These are phyloP conservation scores for Mixornis gularis DNA, from an alignment of 2,113 vertebrate species.

Conservation along the genomic window DNA sequence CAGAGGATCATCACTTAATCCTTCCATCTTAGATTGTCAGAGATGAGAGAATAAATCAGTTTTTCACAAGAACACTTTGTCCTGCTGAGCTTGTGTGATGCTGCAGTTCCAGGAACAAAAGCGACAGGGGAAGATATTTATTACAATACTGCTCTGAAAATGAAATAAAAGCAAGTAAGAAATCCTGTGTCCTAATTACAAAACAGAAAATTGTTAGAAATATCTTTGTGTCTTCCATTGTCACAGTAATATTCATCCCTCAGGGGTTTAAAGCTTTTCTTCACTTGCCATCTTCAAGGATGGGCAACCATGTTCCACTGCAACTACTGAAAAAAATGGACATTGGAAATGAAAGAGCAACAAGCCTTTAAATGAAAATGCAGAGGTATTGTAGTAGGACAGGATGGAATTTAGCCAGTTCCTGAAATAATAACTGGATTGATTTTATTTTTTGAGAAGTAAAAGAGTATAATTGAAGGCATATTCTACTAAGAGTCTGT, in stretches of 20 bases:
- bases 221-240: not conserved
- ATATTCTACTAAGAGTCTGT: not conserved
- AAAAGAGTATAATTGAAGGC: not conserved
- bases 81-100: conserved; percentile 27
- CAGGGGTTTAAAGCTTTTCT: not conserved
- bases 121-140: not conserved
- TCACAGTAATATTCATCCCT: not conserved
- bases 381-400: not conserved
- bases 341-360: not conserved
- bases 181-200: not conserved
- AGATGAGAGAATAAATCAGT: conserved; percentile 10
- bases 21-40: conserved; percentile 29
- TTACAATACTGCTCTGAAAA: not conserved
- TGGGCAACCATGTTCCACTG: not conserved
- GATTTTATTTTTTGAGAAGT: not conserved
- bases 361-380: not conserved
- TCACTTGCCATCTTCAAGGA: not conserved
- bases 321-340: not conserved
- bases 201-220: not conserved
- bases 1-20: conserved; percentile 36
- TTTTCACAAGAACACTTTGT: conserved; percentile 38
- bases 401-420: not conserved
- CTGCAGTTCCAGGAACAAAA: conserved; percentile 32
- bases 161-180: not conserved
- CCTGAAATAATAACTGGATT: not conserved